These are phyloP conservation scores for Lepidocolaptes lacrymiger DNA, from an alignment of 2,797 vertebrate species.

Conservation along the genomic window DNA sequence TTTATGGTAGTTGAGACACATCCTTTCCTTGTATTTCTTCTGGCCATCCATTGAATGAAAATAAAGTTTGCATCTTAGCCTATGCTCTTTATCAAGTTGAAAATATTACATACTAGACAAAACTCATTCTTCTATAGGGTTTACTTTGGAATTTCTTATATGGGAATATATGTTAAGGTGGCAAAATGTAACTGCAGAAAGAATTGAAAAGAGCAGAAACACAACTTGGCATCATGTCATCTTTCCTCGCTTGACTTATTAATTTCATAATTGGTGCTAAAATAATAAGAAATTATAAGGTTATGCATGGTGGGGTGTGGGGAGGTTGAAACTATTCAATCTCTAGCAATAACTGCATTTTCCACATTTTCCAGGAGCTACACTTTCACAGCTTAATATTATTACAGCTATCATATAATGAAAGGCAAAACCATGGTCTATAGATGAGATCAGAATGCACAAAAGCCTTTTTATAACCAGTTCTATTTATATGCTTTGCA, in stretches of 20 bases:
- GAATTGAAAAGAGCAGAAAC: neutral
- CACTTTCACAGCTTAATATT: neutral
- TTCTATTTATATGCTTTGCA: neutral
- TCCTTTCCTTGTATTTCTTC: neutral
- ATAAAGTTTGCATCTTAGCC: neutral
- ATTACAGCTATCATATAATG: neutral
- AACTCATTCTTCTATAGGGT: neutral
- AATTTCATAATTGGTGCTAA: neutral
- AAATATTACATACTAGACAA: neutral
- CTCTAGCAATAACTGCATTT: neutral
- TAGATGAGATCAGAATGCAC: neutral
- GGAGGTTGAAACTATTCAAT: neutral
- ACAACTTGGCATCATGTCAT: neutral
- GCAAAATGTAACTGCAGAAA: neutral
- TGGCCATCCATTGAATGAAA: neutral
- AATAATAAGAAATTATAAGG: neutral
- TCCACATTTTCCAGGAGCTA: neutral
- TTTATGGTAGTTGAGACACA: neutral
- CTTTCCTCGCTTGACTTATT: neutral
- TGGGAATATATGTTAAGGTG: neutral
- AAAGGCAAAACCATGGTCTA: neutral
- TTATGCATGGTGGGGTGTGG: neutral
- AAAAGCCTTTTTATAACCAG: slow-evolving; percentile 1
- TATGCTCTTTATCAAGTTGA: neutral
- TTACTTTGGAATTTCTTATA: neutral